A percentile compares a stretch with the other conserved stretches of the same genome.
Evolutionary conservation across 2,113 vertebrate species (phyloP).

Genomic region (Dissostichus mawsoni): DNA sequence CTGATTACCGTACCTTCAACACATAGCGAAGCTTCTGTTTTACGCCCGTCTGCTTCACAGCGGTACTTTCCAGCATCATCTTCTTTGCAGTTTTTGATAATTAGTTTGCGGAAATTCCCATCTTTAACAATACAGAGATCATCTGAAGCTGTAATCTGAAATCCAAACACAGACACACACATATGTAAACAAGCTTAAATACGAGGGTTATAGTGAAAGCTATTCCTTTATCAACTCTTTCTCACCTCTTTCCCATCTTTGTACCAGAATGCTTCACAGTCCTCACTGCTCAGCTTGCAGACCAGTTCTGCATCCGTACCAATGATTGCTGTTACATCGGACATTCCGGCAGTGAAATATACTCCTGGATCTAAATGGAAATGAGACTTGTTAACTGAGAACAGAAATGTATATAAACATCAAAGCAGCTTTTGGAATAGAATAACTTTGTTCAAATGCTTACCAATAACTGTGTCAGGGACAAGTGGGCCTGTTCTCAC

Average conservation of each 20-base stretch:
- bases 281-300: slow-evolving; percentile 84
- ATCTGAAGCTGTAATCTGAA: slow-evolving; percentile 85
- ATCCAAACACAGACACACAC: slow-evolving; percentile 7
- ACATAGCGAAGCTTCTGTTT: slow-evolving; percentile 81
- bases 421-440: neutral
- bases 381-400: neutral
- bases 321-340: slow-evolving; percentile 79
- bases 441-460: slow-evolving; percentile 10
- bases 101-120: slow-evolving; percentile 82
- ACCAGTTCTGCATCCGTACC: slow-evolving; percentile 83
- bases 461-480: slow-evolving; percentile 76
- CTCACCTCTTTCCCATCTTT: slow-evolving; percentile 89
- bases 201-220: neutral
- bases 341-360: slow-evolving; percentile 83
- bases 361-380: slow-evolving; percentile 77
- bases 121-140: slow-evolving; percentile 83
- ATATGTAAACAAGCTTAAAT: neutral
- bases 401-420: neutral
- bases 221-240: neutral
- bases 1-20: slow-evolving; percentile 76
- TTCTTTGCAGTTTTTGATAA: slow-evolving; percentile 82
- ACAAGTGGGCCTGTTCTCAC: slow-evolving; percentile 72
- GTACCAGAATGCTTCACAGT: slow-evolving; percentile 86
- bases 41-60: slow-evolving; percentile 86
- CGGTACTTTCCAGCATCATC: slow-evolving; percentile 86